Conservation (phyloP, 2,888 invertebrate species). For the Gymnosoma rotundatum region DNA sequence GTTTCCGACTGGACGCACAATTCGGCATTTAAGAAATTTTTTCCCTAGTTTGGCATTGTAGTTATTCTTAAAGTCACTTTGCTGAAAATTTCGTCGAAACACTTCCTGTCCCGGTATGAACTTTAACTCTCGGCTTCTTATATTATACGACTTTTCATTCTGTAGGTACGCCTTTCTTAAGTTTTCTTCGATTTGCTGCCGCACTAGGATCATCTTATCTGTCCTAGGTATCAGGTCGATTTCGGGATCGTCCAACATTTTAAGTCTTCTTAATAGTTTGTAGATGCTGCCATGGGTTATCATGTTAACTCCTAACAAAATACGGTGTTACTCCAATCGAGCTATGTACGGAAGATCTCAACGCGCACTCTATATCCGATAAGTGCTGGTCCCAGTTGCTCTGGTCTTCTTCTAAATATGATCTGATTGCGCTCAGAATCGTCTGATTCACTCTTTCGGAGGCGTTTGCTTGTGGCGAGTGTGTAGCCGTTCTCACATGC, state of each 20-base stretch:
- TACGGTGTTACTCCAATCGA: neutral
- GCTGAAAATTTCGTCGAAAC: neutral
- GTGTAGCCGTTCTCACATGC: neutral
- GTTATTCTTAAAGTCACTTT: neutral
- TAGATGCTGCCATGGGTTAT: neutral
- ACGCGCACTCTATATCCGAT: neutral
- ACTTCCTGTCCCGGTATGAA: neutral
- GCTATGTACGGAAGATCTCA: neutral
- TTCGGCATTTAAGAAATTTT: neutral
- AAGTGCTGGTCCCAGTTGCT: neutral
- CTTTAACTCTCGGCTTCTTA: too few species aligned
- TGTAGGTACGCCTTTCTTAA: neutral
- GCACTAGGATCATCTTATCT: neutral
- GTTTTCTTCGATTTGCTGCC: neutral
- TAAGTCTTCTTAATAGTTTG: neutral
- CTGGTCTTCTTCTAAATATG: neutral
- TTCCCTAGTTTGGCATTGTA: neutral
- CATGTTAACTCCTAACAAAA: neutral
- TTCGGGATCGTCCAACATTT: neutral
- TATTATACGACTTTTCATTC: too few species aligned
- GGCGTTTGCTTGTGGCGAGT: neutral
- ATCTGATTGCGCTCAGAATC: neutral
- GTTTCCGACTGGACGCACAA: neutral
- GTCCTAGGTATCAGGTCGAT: neutral
- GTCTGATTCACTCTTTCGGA: too few species aligned